Percentiles rank a stretch among this genome's conserved stretches.
phyloP scores from a whole-genome alignment of 1,140 invertebrate genomes.

The Zaprionus nigranus region DNA sequence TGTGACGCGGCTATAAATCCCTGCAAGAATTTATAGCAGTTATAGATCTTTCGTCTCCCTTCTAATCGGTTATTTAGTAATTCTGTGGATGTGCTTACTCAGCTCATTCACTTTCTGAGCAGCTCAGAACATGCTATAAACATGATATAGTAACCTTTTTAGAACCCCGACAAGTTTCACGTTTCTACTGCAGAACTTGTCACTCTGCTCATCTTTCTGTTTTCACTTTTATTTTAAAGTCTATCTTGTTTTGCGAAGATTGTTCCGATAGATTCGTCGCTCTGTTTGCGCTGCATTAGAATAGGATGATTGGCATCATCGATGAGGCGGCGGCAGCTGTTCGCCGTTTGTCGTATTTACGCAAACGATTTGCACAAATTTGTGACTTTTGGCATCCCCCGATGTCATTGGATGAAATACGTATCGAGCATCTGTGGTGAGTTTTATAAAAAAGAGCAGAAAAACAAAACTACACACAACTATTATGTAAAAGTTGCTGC shows the following conservation, averaged over 20 bases:
- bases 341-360: conserved; percentile 68
- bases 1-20: neutral
- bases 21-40: neutral
- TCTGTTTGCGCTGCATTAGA: conserved; percentile 8
- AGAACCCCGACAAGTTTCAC: neutral
- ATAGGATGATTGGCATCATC: conserved; percentile 32
- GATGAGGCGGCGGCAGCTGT: conserved; percentile 9
- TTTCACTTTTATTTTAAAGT: conserved; percentile 2
- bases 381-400: conserved; percentile 54
- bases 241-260: conserved; percentile 1
- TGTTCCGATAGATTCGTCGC: conserved; percentile 8
- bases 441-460: conserved; percentile 22
- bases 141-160: neutral
- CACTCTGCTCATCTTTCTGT: neutral
- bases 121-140: neutral
- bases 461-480: neutral
- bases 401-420: neutral
- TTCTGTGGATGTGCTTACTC: neutral
- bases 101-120: neutral
- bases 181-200: neutral
- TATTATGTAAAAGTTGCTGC: conserved; percentile 46
- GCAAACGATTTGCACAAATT: conserved; percentile 86
- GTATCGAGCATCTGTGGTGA: conserved; percentile 16
- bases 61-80: neutral
- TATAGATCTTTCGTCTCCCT: neutral